Evolutionary conservation across 35 echinoderm and acorn worm genomes (phyloP), one percentile per base, ranked within the genome.

Genomic region (Ophiothrix spiculata): DNA sequence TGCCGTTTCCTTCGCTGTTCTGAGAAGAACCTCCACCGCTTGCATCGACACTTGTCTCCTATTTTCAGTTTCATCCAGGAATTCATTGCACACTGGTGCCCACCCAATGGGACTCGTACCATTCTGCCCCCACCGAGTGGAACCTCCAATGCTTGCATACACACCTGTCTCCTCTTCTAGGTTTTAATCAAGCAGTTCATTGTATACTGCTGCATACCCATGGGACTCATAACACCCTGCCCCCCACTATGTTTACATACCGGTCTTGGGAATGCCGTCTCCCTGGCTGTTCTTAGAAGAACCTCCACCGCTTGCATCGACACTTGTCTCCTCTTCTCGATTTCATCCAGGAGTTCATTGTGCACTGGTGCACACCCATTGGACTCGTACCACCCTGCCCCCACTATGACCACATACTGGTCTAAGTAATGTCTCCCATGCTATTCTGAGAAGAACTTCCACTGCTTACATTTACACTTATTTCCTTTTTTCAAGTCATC

Each of bases 301-400:
- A 81, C 83, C 19, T 86, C 85, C 2, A 91, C 89, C 1, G 83
- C 86, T 13, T 78, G 37, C 83, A 77, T 88, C 13, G 96, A 91
- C 32, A 69, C 56, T 83, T 87, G 91, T 34, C 91, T 75, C 83
- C 96, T 83, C 38, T 80, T 91, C 86, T 99, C 96, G 11, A 99
- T 89, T 78, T 91, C 89, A 60, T 99, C 96, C 4, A 99, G 76
- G 13, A 99, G 56, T 80, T 99, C 85, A 40, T 91, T 87, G 76
- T 91, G 94, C 4, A 99, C 39, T 39, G 83, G 88, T 28, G 84
- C 81, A 83, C 96, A 99, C 12, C 92, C 88, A 56, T 84, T 28
- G 92, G 92, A 64, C 89, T 99, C 89, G 94, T 94, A 6, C 94
- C 89, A 74, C 96, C 32, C 32, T 32, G 13, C 32, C 75, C 31